These are phyloP conservation scores for Nephrotoma flavescens DNA, from an alignment of 2,888 invertebrate species.

Conservation along the genomic window DNA sequence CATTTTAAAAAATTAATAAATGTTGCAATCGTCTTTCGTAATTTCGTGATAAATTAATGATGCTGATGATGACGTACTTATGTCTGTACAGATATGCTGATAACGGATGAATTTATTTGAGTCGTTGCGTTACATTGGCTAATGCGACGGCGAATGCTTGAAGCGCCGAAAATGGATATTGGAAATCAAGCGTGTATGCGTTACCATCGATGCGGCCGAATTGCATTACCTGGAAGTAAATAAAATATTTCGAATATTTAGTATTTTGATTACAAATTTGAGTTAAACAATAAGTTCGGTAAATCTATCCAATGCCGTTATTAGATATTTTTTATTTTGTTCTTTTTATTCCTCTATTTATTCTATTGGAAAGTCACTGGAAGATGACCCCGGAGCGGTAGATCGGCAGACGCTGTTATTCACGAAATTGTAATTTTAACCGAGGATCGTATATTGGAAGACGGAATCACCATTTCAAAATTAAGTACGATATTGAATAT, in stretches of 20 bases:
- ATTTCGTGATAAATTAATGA: not conserved
- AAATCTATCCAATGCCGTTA: too few relatives aligned
- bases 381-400: too few relatives aligned
- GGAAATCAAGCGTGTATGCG: conserved; percentile 96
- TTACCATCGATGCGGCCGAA: conserved; percentile 98
- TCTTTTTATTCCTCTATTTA: too few relatives aligned
- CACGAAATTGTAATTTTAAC: too few relatives aligned
- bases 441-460: too few relatives aligned
- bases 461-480: too few relatives aligned
- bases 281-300: not conserved
- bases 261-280: not conserved
- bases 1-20: not conserved
- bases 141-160: conserved; percentile 98
- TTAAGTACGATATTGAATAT: too few relatives aligned
- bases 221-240: conserved; percentile 79
- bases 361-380: too few relatives aligned
- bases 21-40: not conserved
- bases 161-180: conserved; percentile 94
- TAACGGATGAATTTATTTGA: conserved; percentile 23
- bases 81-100: not conserved
- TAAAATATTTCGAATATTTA: not conserved
- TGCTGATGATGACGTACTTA: too few relatives aligned
- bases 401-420: too few relatives aligned
- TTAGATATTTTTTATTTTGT: too few relatives aligned
- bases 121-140: conserved; percentile 33